A percentile compares a stretch with the other conserved stretches of the same genome.
phyloP scores from a whole-genome alignment of 2,888 invertebrate species.

The Agrotis segetum region DNA sequence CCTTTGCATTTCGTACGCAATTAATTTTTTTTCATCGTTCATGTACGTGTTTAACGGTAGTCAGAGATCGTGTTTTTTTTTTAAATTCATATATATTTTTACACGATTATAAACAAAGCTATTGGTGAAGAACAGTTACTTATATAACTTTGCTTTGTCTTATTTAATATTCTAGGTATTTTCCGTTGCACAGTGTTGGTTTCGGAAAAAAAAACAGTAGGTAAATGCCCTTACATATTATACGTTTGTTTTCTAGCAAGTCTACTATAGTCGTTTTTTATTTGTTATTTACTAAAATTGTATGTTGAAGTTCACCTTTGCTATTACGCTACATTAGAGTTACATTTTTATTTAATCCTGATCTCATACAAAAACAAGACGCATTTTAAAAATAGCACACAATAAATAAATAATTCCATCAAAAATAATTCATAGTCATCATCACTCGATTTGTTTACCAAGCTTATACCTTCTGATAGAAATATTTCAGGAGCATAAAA shows the following conservation, averaged over 20 bases:
- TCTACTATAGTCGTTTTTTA: too few relatives aligned
- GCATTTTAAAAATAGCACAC: background rate
- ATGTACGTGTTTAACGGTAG: constrained; percentile 7
- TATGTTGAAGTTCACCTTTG: background rate
- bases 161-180: background rate
- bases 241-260: background rate
- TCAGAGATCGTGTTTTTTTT: constrained; percentile 39
- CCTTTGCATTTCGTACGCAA: constrained; percentile 50
- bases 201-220: background rate
- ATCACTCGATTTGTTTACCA: too few relatives aligned
- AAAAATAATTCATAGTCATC: too few relatives aligned
- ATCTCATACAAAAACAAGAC: background rate
- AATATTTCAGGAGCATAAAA: too few relatives aligned
- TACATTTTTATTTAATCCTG: background rate
- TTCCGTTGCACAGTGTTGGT: too few relatives aligned
- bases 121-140: background rate
- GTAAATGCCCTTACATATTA: background rate
- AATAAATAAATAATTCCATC: too few relatives aligned
- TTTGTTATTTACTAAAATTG: background rate
- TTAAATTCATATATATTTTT: background rate
- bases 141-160: background rate
- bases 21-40: constrained; percentile 26
- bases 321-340: background rate
- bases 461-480: too few relatives aligned
- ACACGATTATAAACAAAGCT: constrained; percentile 23